These are phyloP conservation scores for Artemisiospiza belli DNA, from an alignment of 2,113 vertebrate genomes.

Conservation along the genomic window DNA sequence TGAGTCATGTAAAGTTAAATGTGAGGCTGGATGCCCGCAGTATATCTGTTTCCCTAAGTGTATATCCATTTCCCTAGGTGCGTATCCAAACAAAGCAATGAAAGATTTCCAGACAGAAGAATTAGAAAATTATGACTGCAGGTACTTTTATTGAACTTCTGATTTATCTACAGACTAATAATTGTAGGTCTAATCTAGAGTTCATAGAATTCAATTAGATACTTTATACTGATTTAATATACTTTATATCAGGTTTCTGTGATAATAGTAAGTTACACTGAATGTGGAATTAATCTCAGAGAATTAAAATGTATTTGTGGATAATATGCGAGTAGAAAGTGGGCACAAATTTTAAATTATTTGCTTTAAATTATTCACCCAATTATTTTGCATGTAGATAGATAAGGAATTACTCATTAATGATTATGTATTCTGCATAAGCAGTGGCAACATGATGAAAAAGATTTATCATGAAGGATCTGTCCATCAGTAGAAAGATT, in stretches of 20 bases:
- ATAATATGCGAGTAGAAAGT: neutral
- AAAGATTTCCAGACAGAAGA: constrained; percentile 14
- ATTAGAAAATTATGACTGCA: neutral
- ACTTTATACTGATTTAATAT: constrained; percentile 5
- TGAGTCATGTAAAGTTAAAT: neutral
- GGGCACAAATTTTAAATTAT: neutral
- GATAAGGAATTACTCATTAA: neutral
- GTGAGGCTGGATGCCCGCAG: neutral
- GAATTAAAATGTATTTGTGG: neutral
- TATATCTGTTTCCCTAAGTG: neutral
- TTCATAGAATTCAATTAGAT: constrained; percentile 24
- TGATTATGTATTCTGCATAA: neutral
- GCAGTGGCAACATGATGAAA: constrained; percentile 9
- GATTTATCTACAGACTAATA: constrained; percentile 24
- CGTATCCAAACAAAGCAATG: neutral
- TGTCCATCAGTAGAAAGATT: constrained; percentile 17
- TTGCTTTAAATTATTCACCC: constrained; percentile 35
- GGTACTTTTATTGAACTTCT: neutral
- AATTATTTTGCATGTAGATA: constrained; percentile 1
- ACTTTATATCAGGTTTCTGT: neutral
- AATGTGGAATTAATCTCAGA: neutral
- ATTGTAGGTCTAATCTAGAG: neutral
- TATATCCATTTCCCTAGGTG: neutral
- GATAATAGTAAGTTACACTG: neutral
- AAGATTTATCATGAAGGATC: constrained; percentile 7